A percentile compares a stretch with the other conserved stretches of the same genome.
Conservation (phyloP, 2,888 invertebrate genomes). For the Agrochola litura region DNA sequence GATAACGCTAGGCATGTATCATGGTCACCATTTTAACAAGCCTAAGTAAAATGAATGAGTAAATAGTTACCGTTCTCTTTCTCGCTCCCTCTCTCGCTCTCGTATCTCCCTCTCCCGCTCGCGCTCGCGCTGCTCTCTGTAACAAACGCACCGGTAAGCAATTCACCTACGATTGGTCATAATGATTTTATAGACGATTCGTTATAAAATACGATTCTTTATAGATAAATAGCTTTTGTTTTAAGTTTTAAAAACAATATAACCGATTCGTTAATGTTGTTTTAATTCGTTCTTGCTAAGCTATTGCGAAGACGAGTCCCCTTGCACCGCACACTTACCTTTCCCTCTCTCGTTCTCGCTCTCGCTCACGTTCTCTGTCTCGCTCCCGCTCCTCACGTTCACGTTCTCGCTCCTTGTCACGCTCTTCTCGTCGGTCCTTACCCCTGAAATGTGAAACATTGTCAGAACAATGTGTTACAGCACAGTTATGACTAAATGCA, state of each 20-base stretch:
- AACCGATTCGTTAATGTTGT: background rate
- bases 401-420: constrained; percentile 80
- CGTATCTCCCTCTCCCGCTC: constrained; percentile 74
- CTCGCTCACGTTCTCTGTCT: constrained; percentile 77
- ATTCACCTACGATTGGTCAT: background rate
- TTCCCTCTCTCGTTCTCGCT: constrained; percentile 83
- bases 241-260: too few species aligned
- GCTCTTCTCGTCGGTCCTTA: constrained; percentile 72
- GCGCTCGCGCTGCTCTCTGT: constrained; percentile 72
- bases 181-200: background rate
- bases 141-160: constrained; percentile 16
- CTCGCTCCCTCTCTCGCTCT: constrained; percentile 79
- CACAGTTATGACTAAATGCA: background rate
- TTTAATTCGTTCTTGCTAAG: background rate
- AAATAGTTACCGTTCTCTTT: constrained; percentile 75
- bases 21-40: background rate
- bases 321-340: constrained; percentile 26
- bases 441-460: constrained; percentile 51
- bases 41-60: background rate
- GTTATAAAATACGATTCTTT: background rate
- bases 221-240: background rate
- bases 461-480: background rate
- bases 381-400: constrained; percentile 77
- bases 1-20: background rate
- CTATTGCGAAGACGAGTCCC: background rate